Evolutionary conservation across 2,113 vertebrate genomes (phyloP).

Genomic region (Parus major): DNA sequence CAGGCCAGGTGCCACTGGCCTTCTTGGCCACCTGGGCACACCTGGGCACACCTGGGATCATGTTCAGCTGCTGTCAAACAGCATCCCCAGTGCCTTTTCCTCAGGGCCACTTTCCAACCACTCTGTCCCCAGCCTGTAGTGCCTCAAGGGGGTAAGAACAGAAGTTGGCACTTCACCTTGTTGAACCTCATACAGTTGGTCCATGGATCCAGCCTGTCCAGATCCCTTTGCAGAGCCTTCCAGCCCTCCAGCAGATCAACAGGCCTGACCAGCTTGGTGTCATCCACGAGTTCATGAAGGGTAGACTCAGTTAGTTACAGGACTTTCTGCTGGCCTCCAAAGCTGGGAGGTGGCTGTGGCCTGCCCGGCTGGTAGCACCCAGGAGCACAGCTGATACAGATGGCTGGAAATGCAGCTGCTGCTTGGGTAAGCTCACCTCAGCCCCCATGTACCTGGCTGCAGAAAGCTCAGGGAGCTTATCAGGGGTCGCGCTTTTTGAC

Average conservation of each 20-base stretch:
- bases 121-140: neutral
- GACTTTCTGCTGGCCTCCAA: neutral
- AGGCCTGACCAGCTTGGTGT: neutral
- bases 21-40: neutral
- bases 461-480: neutral
- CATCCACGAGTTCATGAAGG: neutral
- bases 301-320: neutral
- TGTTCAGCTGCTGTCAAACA: neutral
- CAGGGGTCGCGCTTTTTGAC: accelerated
- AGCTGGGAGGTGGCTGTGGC: neutral
- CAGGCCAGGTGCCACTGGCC: neutral
- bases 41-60: neutral
- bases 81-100: neutral
- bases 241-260: neutral
- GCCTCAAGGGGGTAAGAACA: neutral
- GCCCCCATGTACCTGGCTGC: neutral
- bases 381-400: too few species aligned
- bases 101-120: neutral
- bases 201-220: neutral
- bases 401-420: neutral
- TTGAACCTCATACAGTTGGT: neutral
- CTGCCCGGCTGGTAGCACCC: neutral
- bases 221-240: neutral
- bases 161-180: neutral
- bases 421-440: neutral